These are phyloP conservation scores for Ethmia dodecea DNA, from an alignment of 2,888 invertebrate species.

Conservation along the genomic window DNA sequence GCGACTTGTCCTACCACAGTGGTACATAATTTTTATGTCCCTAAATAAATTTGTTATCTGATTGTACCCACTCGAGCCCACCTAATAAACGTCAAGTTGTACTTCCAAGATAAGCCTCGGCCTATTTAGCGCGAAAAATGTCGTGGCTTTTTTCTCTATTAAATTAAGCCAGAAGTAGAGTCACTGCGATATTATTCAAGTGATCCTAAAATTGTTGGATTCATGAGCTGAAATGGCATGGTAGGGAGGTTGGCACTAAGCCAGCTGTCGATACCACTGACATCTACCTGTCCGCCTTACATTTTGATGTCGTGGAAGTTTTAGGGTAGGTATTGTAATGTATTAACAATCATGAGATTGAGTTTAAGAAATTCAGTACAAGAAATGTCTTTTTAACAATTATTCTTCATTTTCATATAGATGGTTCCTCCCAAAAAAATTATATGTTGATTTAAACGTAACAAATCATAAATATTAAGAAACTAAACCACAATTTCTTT, in stretches of 20 bases:
- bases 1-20: constrained; percentile 20
- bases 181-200: constrained; percentile 5
- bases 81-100: constrained; percentile 36
- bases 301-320: too few species aligned
- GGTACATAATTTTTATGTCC: constrained; percentile 42
- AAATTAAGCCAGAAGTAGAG: neutral
- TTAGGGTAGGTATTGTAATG: too few species aligned
- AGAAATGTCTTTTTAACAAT: too few species aligned
- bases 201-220: constrained; percentile 23
- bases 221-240: constrained; percentile 23
- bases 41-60: constrained; percentile 51
- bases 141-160: constrained; percentile 1
- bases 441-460: too few species aligned
- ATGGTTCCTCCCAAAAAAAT: too few species aligned
- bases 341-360: too few species aligned
- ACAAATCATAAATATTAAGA: too few species aligned
- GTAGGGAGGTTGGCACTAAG: constrained; percentile 22
- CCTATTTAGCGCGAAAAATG: constrained; percentile 23
- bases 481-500: too few species aligned
- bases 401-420: too few species aligned
- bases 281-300: constrained; percentile 20
- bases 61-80: constrained; percentile 36
- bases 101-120: constrained; percentile 14
- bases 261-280: constrained; percentile 26
- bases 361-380: too few species aligned